phyloP scores from a whole-genome alignment of 2,888 invertebrate species.

The Mayetiola destructor region DNA sequence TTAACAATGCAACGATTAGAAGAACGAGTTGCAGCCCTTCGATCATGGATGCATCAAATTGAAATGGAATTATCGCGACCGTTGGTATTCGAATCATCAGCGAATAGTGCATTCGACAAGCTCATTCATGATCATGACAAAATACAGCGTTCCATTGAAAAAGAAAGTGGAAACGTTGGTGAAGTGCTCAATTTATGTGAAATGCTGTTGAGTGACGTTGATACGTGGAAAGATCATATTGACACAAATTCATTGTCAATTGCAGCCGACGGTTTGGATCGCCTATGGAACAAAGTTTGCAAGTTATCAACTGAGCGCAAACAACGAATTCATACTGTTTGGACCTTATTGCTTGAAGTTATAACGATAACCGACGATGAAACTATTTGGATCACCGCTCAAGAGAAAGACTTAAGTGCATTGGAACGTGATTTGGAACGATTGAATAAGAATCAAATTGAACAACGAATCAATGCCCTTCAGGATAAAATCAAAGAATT shows the following conservation, averaged over 20 bases:
- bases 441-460: conserved; percentile 41
- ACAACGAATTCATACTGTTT: conserved; percentile 45
- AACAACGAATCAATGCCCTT: conserved; percentile 41
- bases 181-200: conserved; percentile 69
- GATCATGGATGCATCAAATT: conserved; percentile 54
- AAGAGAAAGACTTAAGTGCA: conserved; percentile 45
- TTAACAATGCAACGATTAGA: conserved; percentile 57
- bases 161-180: conserved; percentile 60
- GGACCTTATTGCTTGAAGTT: conserved; percentile 46
- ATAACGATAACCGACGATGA: conserved; percentile 41
- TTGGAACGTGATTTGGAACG: conserved; percentile 44
- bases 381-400: conserved; percentile 45
- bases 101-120: conserved; percentile 45
- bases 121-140: conserved; percentile 56
- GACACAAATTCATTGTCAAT: conserved; percentile 51
- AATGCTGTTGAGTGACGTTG: conserved; percentile 57
- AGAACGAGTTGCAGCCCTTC: conserved; percentile 53
- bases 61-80: conserved; percentile 55
- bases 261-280: conserved; percentile 56
- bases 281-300: conserved; percentile 66
- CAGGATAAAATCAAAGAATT: conserved; percentile 42
- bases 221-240: conserved; percentile 55
- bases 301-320: conserved; percentile 57
- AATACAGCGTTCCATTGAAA: conserved; percentile 59
- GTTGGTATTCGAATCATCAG: conserved; percentile 40